These are phyloP conservation scores for Eubasilissa regina DNA, from an alignment of 1,140 invertebrate genomes.

Conservation along the genomic window DNA sequence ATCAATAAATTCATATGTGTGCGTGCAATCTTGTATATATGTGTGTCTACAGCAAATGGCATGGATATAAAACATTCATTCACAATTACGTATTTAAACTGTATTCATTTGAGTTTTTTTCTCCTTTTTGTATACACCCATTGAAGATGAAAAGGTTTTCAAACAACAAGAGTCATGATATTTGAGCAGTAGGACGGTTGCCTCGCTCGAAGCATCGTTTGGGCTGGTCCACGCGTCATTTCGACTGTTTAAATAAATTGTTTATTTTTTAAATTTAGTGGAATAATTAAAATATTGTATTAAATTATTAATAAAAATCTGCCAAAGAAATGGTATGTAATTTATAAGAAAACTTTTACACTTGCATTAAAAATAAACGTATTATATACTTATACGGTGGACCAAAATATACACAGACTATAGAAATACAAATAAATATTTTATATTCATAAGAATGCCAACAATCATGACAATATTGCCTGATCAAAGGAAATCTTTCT, in stretches of 20 bases:
- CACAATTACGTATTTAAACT: constrained; percentile 43
- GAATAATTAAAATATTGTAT: neutral
- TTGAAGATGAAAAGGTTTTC: constrained; percentile 18
- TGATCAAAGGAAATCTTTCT: too few species aligned
- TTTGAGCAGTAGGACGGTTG: constrained; percentile 18
- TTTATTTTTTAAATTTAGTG: neutral
- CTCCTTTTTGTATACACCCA: constrained; percentile 23
- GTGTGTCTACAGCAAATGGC: neutral
- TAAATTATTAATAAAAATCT: too few species aligned
- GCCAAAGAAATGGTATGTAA: too few species aligned
- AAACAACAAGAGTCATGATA: constrained; percentile 23
- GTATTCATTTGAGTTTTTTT: constrained; percentile 39
- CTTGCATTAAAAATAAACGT: too few species aligned
- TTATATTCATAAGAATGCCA: too few species aligned
- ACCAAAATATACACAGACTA: too few species aligned
- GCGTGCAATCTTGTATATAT: neutral
- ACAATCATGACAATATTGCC: too few species aligned
- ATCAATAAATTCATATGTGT: too few species aligned
- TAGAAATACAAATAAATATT: too few species aligned
- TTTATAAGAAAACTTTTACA: too few species aligned
- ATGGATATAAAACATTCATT: constrained; percentile 45
- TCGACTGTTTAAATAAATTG: neutral
- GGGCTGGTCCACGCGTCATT: neutral
- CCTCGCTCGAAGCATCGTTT: neutral
- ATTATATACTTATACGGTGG: too few species aligned